phyloP scores from a whole-genome alignment of 2,888 invertebrate genomes.

The Branchellion lobata region DNA sequence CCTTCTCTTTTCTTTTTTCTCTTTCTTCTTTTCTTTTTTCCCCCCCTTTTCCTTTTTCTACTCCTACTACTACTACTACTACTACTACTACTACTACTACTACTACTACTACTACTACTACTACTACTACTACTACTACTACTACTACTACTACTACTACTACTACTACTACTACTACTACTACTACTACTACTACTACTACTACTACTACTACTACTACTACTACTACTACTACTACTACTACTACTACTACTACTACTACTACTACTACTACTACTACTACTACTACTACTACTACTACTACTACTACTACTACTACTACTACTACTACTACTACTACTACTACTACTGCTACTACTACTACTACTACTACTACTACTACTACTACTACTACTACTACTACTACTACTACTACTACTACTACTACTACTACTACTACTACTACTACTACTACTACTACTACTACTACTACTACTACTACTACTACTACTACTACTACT shows the following conservation, averaged over 20 bases:
- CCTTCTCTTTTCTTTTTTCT: neutral
- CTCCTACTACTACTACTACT: neutral
- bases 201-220: neutral
- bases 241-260: neutral
- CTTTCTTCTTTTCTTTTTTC: neutral
- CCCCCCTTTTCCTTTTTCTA: neutral
- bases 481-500: too few relatives aligned
- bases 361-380: constrained; percentile 4
- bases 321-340: constrained; percentile 15
- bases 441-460: too few relatives aligned
- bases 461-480: too few relatives aligned
- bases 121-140: constrained; percentile 13
- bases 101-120: constrained; percentile 18
- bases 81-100: constrained; percentile 5
- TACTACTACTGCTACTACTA: constrained; percentile 16
- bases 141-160: constrained; percentile 1
- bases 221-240: neutral
- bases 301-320: neutral
- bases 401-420: constrained; percentile 23
- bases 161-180: constrained; percentile 8
- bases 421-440: constrained; percentile 1
- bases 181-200: constrained; percentile 18
- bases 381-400: constrained; percentile 5
- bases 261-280: neutral
- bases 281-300: too few relatives aligned